A percentile compares a stretch with the other conserved stretches of the same genome.
phyloP scores from a whole-genome alignment of 2,113 vertebrate species.

The Hippopotamus amphibius region DNA sequence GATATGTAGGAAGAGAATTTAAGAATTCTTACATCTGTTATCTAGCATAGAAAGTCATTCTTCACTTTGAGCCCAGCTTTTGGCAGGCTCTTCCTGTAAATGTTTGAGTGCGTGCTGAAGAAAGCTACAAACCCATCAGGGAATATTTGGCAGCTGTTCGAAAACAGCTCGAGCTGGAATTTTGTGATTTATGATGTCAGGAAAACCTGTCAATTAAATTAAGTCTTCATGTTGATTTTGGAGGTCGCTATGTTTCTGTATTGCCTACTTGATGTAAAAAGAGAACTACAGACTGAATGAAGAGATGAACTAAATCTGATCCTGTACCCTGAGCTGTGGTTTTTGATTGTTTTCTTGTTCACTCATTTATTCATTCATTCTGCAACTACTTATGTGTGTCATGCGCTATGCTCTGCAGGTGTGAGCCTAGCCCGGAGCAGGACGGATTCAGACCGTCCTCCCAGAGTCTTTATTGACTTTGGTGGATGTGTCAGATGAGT shows the following conservation, averaged over 20 bases:
- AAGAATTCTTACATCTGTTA: constrained; percentile 44
- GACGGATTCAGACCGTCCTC: not conserved
- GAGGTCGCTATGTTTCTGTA: not conserved
- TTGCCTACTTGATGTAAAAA: constrained; percentile 15
- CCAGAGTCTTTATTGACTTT: not conserved
- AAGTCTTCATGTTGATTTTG: constrained; percentile 21
- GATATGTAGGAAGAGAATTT: constrained; percentile 44
- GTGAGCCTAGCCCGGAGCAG: constrained; percentile 13
- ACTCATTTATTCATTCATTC: constrained; percentile 25
- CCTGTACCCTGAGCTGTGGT: not conserved
- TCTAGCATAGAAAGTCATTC: constrained; percentile 49
- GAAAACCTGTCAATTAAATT: constrained; percentile 59
- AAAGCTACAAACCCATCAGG: constrained; percentile 59
- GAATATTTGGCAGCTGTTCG: constrained; percentile 69
- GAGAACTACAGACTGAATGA: not conserved
- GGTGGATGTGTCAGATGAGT: not conserved
- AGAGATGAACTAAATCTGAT: not conserved
- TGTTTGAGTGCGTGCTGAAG: constrained; percentile 66
- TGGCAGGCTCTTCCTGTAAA: constrained; percentile 69
- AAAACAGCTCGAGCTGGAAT: constrained; percentile 70
- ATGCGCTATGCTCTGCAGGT: not conserved
- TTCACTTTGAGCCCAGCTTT: constrained; percentile 38
- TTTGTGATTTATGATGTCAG: constrained; percentile 69
- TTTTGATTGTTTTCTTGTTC: constrained; percentile 29
- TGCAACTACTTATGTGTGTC: not conserved